Conservation (phyloP, 2,113 vertebrate genomes). For the Chaenocephalus aceratus region DNA sequence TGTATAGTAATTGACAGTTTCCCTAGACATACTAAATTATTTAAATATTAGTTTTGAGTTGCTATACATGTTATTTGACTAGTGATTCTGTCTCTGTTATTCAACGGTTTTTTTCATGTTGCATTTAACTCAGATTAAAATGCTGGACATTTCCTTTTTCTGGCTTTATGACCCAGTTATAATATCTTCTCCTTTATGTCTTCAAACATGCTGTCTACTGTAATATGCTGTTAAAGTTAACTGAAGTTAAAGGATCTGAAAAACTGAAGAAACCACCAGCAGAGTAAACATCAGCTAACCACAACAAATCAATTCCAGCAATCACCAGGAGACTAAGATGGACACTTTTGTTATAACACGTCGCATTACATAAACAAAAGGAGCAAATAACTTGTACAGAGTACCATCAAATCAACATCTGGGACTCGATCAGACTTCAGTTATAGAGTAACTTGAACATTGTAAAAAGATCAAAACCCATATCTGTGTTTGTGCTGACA, state of each 20-base stretch:
- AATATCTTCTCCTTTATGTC: background rate
- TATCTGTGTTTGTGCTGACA: constrained; percentile 31
- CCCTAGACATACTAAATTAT: background rate
- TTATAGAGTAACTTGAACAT: too few relatives aligned
- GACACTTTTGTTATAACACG: too few relatives aligned
- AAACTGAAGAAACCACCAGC: too few relatives aligned
- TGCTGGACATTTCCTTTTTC: background rate
- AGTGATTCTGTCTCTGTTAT: background rate
- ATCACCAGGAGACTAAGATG: too few relatives aligned
- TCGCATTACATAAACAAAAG: too few relatives aligned
- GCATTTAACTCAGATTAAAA: background rate
- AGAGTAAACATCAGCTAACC: too few relatives aligned
- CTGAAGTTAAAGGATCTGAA: background rate
- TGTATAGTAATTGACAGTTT: background rate
- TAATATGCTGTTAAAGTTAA: background rate
- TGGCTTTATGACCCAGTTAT: background rate
- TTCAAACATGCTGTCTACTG: too few relatives aligned
- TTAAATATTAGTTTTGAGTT: background rate
- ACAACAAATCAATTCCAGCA: too few relatives aligned
- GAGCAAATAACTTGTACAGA: too few relatives aligned
- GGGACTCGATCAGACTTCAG: too few relatives aligned
- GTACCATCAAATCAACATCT: too few relatives aligned
- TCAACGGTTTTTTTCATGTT: background rate
- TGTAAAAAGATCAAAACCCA: too few relatives aligned
- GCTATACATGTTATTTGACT: background rate